Evolutionary conservation across 2,888 invertebrate species (phyloP), one percentile per base, ranked within the genome.

Genomic region (Augiades crinisus): DNA sequence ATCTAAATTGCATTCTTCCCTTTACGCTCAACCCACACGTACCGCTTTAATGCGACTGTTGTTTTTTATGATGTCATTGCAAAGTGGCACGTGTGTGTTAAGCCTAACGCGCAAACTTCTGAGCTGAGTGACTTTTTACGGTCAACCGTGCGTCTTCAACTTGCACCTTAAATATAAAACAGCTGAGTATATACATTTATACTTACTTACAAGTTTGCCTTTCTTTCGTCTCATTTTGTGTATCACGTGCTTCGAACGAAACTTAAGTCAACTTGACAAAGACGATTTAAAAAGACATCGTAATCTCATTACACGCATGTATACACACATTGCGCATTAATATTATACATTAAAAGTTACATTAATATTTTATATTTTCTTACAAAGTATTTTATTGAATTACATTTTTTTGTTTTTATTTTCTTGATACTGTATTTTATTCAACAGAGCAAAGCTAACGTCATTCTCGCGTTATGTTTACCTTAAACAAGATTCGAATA

Each of bases 1-100:
- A 58, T 31, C 59, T 61, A 65, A 55, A 65, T 65, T 65, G 65
- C 65, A 65, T 43, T 16, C 36, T 30, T 50, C 50, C 50, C 50
- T 50, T 49, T 41, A 16, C 33, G 40, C 37, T 36, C 38, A 24
- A 7, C 14, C 3, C 5, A 5, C 5, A 19, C 3, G 5, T 19
- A 19, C 19, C 19, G 5, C 19, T 4, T 19, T 19, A 4, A 19
- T 5, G 5, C 19, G 19, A 19, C 5, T 19, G 3, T 19, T 19
- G 19, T n/a, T n/a, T n/a, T n/a, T n/a, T n/a, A n/a, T n/a, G n/a
- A n/a, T n/a, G n/a, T n/a, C n/a, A n/a, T n/a, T n/a, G n/a, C n/a
- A n/a, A n/a, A n/a, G n/a, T n/a, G n/a, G n/a, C n/a, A n/a, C n/a
- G n/a, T n/a, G n/a, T n/a, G n/a, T n/a, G n/a, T n/a, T n/a, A n/a